Conservation (phyloP, 2,888 invertebrate genomes). For the Leptothorax acervorum region DNA sequence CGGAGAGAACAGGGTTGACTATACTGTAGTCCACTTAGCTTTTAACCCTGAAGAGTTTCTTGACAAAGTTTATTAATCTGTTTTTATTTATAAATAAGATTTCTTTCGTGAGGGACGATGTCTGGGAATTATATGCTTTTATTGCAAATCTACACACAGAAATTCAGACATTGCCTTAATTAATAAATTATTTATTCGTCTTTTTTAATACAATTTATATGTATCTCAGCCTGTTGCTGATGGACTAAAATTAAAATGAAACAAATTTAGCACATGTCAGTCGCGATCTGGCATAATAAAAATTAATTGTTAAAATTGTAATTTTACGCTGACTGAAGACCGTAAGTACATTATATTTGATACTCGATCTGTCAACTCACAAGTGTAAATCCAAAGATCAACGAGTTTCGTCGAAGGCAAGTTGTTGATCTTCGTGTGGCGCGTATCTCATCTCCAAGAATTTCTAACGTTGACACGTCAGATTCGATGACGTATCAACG, state of each 20-base stretch:
- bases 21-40: not conserved
- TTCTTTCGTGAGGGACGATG: not conserved
- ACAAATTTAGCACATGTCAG: not conserved
- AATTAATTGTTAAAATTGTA: not conserved
- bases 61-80: not conserved
- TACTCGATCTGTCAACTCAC: slow-evolving; percentile 14
- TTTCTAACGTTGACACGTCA: slow-evolving; percentile 30
- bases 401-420: slow-evolving; percentile 12
- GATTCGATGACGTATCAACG: slow-evolving; percentile 38
- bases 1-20: slow-evolving; percentile 18
- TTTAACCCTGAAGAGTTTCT: slow-evolving; percentile 25
- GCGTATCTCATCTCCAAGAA: not conserved
- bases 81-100: not conserved
- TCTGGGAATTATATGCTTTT: not conserved
- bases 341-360: not conserved
- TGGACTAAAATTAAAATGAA: not conserved
- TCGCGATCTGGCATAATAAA: not conserved
- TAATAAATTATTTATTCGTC: not conserved
- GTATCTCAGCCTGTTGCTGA: not conserved
- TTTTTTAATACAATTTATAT: not conserved
- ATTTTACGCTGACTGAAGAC: not conserved
- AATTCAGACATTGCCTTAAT: not conserved
- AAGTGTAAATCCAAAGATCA: slow-evolving; percentile 36
- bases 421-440: slow-evolving; percentile 8
- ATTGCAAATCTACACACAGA: not conserved